phyloP scores from a whole-genome alignment of 2,888 invertebrate species.

The Nasonovia ribisnigri region DNA sequence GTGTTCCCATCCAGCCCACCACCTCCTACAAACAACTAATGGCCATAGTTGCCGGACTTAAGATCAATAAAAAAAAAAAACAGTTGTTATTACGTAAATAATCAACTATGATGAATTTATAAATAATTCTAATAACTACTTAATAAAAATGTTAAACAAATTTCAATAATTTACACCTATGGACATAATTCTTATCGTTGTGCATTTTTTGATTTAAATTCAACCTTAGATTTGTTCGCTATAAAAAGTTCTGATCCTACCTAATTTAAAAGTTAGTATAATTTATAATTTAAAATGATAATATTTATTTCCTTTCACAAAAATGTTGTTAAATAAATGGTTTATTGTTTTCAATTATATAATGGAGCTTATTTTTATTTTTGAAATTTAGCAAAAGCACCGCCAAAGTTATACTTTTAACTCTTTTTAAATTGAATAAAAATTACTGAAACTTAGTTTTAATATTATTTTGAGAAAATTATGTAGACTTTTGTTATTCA shows the following conservation, averaged over 20 bases:
- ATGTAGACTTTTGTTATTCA: conserved; percentile 12
- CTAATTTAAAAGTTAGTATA: not conserved
- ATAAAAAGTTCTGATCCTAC: not conserved
- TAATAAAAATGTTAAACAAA: not conserved
- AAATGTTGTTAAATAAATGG: not conserved
- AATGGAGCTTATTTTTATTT: not conserved
- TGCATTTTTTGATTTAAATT: not conserved
- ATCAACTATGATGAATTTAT: not conserved
- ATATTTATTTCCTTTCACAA: not conserved
- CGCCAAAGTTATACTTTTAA: not conserved
- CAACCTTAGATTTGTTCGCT: not conserved
- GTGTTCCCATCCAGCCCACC: too few relatives aligned
- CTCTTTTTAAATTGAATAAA: not conserved
- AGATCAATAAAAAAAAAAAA: too few relatives aligned
- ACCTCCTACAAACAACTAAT: too few relatives aligned
- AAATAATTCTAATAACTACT: not conserved
- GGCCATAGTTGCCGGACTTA: too few relatives aligned
- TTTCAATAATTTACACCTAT: not conserved
- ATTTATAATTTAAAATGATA: not conserved
- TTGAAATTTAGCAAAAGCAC: not conserved
- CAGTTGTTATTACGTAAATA: not conserved
- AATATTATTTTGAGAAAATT: conserved; percentile 13
- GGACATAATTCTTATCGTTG: not conserved
- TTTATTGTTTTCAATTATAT: not conserved
- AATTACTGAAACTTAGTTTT: conserved; percentile 10